Evolutionary conservation across 2,797 vertebrate species (phyloP), one percentile per base, ranked within the genome.

Genomic region (Aplochiton taeniatus): DNA sequence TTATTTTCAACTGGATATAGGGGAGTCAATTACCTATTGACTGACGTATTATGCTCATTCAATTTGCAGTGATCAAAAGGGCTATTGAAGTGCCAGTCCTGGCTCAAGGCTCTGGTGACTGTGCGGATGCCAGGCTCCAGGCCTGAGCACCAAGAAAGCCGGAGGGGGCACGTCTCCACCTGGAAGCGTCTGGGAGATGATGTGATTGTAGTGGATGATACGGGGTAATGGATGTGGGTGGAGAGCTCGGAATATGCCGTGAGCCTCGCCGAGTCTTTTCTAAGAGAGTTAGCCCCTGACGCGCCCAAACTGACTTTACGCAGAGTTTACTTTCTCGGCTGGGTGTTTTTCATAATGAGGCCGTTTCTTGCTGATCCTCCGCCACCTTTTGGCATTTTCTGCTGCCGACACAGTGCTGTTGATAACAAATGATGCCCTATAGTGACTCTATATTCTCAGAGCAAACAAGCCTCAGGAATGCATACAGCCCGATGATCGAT

Each of bases 1-100:
- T 74, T 80, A 82, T 84, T 87, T 84, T 80, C 50, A 86, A 83
- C 80, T 76, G 65, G 79, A 82, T 85, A 78, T 76, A 78, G 70
- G 71, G 77, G 73, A 67, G 66, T 86, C 82, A 80, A 88, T 93
- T 88, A 91, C 83, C 86, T 87, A 90, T 90, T 76, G 85, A 88
- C 82, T 78, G 65, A 63, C 83, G 85, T 85, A 87, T 91, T 92
- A 85, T 84, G 73, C 81, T 91, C 87, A 88, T 90, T 90, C 78
- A 86, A 88, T 91, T 87, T 90, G 76, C 75, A 76, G 74, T 79
- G 84, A 91, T 90, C 85, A 90, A 81, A 87, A 81, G 85, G 83
- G 79, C 81, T 84, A 68, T 84, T 84, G 85, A 88, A 87, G 88
- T 72, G 76, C 84, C 83, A 80, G 80, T 75, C 71, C 41, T 55